phyloP scores from a whole-genome alignment of 2,113 vertebrate species.

The Amphilophus citrinellus region DNA sequence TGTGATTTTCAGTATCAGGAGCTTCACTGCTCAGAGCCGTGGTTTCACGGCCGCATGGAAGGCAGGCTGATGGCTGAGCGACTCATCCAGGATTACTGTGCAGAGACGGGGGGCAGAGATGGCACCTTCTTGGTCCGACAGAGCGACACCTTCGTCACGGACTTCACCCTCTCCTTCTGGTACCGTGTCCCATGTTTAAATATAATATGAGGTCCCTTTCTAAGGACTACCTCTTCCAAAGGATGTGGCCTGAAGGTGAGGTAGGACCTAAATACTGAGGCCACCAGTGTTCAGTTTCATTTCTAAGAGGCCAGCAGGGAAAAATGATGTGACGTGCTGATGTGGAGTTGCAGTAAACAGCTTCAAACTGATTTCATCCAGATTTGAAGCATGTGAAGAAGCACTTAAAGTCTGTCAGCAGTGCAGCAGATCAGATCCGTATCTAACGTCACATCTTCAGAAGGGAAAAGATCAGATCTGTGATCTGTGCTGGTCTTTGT shows the following conservation, averaged over 20 bases:
- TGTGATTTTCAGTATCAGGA: constrained; percentile 78
- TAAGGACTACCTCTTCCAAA: background rate
- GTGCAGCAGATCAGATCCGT: too few relatives aligned
- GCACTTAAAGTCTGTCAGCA: too few relatives aligned
- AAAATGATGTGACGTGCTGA: too few relatives aligned
- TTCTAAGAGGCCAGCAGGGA: too few relatives aligned
- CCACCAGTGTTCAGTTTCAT: too few relatives aligned
- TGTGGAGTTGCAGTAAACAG: too few relatives aligned
- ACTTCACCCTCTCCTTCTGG: constrained; percentile 96
- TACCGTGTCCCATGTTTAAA: constrained; percentile 58
- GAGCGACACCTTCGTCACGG: constrained; percentile 86
- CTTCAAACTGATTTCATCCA: too few relatives aligned
- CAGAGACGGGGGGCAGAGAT: constrained; percentile 87
- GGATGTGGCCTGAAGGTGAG: too few relatives aligned
- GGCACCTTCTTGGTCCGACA: constrained; percentile 94
- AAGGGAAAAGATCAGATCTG: too few relatives aligned
- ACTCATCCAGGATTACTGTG: constrained; percentile 91
- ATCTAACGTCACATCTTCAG: too few relatives aligned
- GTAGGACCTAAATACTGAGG: background rate
- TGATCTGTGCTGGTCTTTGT: too few relatives aligned
- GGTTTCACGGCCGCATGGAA: constrained; percentile 94
- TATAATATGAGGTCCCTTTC: background rate
- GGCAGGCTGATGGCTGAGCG: constrained; percentile 89
- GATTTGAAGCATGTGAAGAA: too few relatives aligned
- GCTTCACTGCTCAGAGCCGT: constrained; percentile 87